Evolutionary conservation across 2,888 invertebrate species (phyloP).

Genomic region (Heliconius ismenius): DNA sequence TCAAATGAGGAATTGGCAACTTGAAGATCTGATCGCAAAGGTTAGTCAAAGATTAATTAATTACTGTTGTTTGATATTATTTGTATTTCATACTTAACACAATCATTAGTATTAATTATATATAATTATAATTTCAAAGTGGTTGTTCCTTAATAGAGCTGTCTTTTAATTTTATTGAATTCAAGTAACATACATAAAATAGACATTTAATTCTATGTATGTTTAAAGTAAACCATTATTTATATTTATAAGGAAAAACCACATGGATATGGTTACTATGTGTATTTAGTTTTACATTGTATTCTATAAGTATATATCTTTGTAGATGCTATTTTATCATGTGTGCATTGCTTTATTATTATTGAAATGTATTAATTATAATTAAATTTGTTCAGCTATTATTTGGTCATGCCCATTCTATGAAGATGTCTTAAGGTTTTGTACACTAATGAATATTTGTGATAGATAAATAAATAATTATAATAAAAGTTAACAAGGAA

Average conservation of each 20-base stretch:
- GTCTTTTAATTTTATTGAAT: not conserved
- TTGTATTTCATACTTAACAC: not conserved
- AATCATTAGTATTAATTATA: not conserved
- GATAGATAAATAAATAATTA: too few species aligned
- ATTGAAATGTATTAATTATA: too few species aligned
- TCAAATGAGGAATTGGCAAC: constrained; percentile 72
- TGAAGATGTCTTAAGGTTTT: too few species aligned
- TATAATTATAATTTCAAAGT: not conserved
- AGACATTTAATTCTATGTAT: not conserved
- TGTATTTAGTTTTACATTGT: not conserved
- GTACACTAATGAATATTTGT: too few species aligned
- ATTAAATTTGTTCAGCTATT: too few species aligned
- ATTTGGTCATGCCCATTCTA: too few species aligned
- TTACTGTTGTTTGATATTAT: not conserved
- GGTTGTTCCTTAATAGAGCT: not conserved
- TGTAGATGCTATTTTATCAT: not conserved
- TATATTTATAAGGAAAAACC: not conserved
- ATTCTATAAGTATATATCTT: not conserved
- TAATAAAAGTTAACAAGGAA: too few species aligned
- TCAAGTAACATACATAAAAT: not conserved
- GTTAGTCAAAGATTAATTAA: constrained; percentile 47
- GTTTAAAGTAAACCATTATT: not conserved
- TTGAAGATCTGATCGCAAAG: constrained; percentile 68
- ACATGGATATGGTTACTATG: not conserved
- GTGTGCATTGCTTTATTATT: not conserved